These are phyloP conservation scores for Hirtodrosophila histrioides DNA, from an alignment of 2,888 invertebrate species.

Conservation along the genomic window DNA sequence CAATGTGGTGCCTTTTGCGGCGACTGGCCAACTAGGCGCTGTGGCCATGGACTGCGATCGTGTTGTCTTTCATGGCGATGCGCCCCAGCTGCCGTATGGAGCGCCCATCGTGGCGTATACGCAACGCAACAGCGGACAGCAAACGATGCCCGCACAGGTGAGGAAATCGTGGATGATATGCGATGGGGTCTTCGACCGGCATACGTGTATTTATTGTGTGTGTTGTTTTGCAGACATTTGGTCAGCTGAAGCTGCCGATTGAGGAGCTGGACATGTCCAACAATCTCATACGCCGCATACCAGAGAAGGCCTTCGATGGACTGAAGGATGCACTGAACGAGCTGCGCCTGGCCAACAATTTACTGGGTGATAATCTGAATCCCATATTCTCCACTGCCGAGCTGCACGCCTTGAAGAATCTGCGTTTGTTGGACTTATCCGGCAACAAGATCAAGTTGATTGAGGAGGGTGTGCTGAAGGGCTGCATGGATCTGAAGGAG, in stretches of 20 bases:
- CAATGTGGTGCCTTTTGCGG: slow-evolving; percentile 85
- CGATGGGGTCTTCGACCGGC: not conserved
- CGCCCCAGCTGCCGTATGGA: slow-evolving; percentile 90
- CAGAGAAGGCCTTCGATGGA: slow-evolving; percentile 90
- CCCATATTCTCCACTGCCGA: slow-evolving; percentile 95
- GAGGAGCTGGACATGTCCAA: slow-evolving; percentile 92
- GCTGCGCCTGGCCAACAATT: slow-evolving; percentile 90
- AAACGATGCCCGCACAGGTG: slow-evolving; percentile 91
- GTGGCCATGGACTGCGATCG: slow-evolving; percentile 93
- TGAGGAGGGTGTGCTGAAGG: slow-evolving; percentile 94
- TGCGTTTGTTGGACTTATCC: slow-evolving; percentile 91
- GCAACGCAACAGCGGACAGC: slow-evolving; percentile 92
- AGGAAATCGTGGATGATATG: slow-evolving; percentile 27
- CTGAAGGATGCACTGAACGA: slow-evolving; percentile 88
- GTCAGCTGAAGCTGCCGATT: slow-evolving; percentile 89
- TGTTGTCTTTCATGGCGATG: slow-evolving; percentile 92
- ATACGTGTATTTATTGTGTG: slow-evolving; percentile 27
- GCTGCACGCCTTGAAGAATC: slow-evolving; percentile 90
- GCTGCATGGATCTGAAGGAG: slow-evolving; percentile 91
- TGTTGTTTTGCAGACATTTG: slow-evolving; percentile 85
- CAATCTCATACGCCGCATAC: slow-evolving; percentile 91
- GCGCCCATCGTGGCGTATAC: slow-evolving; percentile 92
- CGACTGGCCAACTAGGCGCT: slow-evolving; percentile 85
- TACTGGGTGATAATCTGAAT: slow-evolving; percentile 95
- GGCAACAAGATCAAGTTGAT: slow-evolving; percentile 92